Percentiles rank a stretch among this genome's conserved stretches.
These are phyloP conservation scores for Malthinus seriepunctatus DNA, from an alignment of 2,888 invertebrate genomes.

Conservation along the genomic window DNA sequence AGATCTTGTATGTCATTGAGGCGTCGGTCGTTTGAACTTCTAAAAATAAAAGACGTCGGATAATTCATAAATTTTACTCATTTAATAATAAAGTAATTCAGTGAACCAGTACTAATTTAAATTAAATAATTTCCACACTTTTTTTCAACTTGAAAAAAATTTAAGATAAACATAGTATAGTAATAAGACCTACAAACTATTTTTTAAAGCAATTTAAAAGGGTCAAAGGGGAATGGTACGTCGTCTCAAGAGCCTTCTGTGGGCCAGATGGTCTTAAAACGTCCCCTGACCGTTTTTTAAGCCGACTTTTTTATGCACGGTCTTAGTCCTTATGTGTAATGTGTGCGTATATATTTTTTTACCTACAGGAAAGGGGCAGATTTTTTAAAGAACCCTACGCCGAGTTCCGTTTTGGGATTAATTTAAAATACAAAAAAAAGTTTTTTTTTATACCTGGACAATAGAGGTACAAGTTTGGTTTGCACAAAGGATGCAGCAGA, in stretches of 20 bases:
- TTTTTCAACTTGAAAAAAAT: neutral
- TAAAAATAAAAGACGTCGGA: no score
- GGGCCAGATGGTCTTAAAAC: conserved; percentile 48
- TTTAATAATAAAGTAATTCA: no score
- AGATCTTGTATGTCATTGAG: no score
- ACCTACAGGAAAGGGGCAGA: conserved; percentile 55
- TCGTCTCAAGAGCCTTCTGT: conserved; percentile 49
- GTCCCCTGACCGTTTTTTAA: conserved; percentile 55
- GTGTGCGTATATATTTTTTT: conserved; percentile 35
- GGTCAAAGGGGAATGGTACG: conserved; percentile 49
- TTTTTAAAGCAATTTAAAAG: conserved; percentile 36
- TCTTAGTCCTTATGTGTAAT: conserved; percentile 33
- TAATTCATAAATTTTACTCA: no score
- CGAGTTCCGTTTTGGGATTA: conserved; percentile 55
- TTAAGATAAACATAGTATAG: conserved; percentile 30
- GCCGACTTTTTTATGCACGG: conserved; percentile 53
- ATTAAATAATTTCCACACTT: conserved; percentile 29
- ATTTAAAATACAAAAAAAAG: conserved; percentile 49
- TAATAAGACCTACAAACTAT: conserved; percentile 17
- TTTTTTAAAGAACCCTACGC: conserved; percentile 56
- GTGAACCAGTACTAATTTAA: conserved; percentile 14
- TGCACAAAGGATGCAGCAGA: conserved; percentile 47
- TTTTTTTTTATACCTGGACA: conserved; percentile 51
- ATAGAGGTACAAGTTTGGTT: conserved; percentile 53
- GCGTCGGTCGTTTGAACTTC: no score